These are phyloP conservation scores for Prunella strophiata DNA, from an alignment of 2,797 vertebrate species.

Conservation along the genomic window DNA sequence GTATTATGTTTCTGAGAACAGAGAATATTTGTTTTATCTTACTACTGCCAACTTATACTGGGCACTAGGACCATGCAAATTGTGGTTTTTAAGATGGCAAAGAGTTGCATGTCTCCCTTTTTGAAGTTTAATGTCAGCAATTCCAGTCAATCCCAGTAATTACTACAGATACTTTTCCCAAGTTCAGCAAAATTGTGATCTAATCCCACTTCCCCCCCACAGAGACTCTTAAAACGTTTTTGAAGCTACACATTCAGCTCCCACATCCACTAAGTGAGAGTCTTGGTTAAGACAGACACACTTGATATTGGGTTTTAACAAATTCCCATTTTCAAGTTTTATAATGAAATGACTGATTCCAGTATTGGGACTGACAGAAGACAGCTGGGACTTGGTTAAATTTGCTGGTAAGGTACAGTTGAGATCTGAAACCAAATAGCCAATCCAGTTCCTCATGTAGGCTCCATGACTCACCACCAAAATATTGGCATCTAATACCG, in stretches of 20 bases:
- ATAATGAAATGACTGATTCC: constrained; percentile 89
- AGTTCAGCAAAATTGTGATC: neutral
- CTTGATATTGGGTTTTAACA: constrained; percentile 67
- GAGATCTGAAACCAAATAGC: constrained; percentile 88
- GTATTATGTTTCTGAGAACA: neutral
- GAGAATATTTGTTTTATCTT: neutral
- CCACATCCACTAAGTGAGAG: constrained; percentile 79
- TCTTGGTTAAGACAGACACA: constrained; percentile 92
- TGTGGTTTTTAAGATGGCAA: neutral
- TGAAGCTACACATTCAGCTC: constrained; percentile 31
- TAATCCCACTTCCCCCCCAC: neutral
- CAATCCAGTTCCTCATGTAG: constrained; percentile 87
- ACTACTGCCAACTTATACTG: neutral
- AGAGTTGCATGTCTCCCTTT: neutral
- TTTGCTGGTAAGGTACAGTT: constrained; percentile 80
- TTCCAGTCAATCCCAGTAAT: neutral
- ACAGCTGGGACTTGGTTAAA: constrained; percentile 81
- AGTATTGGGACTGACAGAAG: constrained; percentile 90
- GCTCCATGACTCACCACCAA: constrained; percentile 93
- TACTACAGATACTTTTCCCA: neutral
- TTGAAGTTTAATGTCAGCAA: neutral
- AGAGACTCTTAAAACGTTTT: constrained; percentile 29
- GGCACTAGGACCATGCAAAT: neutral
- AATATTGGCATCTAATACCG: constrained; percentile 73
- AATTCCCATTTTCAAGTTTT: constrained; percentile 70